Evolutionary conservation across 2,888 invertebrate species (phyloP), one percentile per base, ranked within the genome.

Genomic region (Caradrina clavipalpis): DNA sequence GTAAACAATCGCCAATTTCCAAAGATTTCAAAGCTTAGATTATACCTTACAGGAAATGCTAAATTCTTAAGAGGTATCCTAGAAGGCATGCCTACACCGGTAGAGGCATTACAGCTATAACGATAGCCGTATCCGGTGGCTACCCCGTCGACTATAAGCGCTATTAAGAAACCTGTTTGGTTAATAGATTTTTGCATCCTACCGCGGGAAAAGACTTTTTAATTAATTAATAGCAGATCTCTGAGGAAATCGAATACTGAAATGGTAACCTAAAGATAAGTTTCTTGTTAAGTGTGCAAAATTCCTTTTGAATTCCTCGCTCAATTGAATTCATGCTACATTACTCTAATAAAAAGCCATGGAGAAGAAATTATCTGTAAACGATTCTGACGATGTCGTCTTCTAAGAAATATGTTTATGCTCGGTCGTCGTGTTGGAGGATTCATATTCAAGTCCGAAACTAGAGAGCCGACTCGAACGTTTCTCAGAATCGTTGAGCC

Each of bases 401-500:
- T 89, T 88, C 89, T 82, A 39, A 83, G 88, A 92, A 93, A 88
- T 86, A 87, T 81, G 79, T 81, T 83, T 80, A 79, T 88, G 86
- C 88, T 85, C 83, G 86, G 81, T 88, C 84, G 87, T 85, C 80
- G 83, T 88, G 87, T 88, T 91, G 90, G 91, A 90, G 90, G 92
- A 92, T 93, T 94, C 92, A 94, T 94, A 93, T 95, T 95, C 91
- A 92, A 93, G 93, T 91, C 92, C 93, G 92, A 94, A 93, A 94
- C 94, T 94, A 94, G 94, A 94, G 93, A 93, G 90, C 90, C 86
- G 89, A 83, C 90, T 94, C 91, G 92, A 95, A 92, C 90, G 90
- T 91, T 95, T 96, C 95, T 94, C 86, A 92, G 95, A 95, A 96
- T 92, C 93, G 94, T 94, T 93, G 94, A 95, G 94, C 93, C 93